A percentile compares a stretch with the other conserved stretches of the same genome.
phyloP scores from a whole-genome alignment of 1,140 invertebrate species.

The Aphaenogaster ashmeadi region DNA sequence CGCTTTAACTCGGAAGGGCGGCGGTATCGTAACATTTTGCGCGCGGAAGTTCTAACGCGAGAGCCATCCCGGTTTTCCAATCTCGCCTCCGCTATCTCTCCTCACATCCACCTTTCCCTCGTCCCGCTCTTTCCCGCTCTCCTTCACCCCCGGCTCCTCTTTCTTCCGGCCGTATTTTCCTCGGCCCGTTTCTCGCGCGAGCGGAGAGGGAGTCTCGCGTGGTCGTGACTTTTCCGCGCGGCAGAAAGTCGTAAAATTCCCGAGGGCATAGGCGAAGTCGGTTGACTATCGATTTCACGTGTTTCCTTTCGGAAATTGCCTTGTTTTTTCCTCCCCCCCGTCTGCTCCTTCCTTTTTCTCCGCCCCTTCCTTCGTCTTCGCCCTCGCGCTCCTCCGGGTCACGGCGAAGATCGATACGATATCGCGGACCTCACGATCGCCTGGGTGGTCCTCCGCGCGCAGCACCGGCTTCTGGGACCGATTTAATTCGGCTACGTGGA shows the following conservation, averaged over 20 bases:
- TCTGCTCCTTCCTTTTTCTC: neutral
- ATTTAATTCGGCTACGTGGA: slow-evolving; percentile 68
- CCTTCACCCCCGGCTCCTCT: neutral
- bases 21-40: slow-evolving; percentile 37
- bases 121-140: slow-evolving; percentile 4
- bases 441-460: slow-evolving; percentile 71
- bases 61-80: slow-evolving; percentile 66
- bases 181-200: neutral
- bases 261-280: slow-evolving; percentile 48
- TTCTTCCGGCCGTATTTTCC: slow-evolving; percentile 31
- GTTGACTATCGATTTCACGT: slow-evolving; percentile 76
- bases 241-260: slow-evolving; percentile 67
- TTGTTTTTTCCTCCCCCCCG: slow-evolving; percentile 70
- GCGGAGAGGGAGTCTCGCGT: slow-evolving; percentile 9
- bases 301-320: slow-evolving; percentile 79
- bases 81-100: slow-evolving; percentile 58
- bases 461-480: slow-evolving; percentile 41
- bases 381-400: slow-evolving; percentile 55
- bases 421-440: slow-evolving; percentile 72
- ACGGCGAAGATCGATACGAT: slow-evolving; percentile 75
- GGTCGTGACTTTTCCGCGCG: slow-evolving; percentile 72
- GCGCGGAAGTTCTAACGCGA: slow-evolving; percentile 59
- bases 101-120: neutral
- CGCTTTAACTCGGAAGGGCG: slow-evolving; percentile 47
- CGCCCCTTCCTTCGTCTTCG: neutral